Conservation (phyloP, 2,888 invertebrate species). For the Aquatica leii region DNA sequence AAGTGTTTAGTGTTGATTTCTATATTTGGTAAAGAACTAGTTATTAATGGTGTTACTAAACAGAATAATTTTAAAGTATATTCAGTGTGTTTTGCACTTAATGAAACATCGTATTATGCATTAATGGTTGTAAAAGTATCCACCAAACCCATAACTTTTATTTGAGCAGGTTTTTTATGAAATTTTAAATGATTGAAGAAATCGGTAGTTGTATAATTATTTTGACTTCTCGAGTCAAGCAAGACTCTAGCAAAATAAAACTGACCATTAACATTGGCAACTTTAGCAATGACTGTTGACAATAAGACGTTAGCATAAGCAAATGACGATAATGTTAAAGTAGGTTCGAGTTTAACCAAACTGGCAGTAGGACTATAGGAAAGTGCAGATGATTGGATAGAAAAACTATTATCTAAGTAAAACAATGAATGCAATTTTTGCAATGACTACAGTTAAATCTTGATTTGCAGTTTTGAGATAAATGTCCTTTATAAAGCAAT, state of each 20-base stretch:
- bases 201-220: too few relatives aligned
- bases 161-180: slow-evolving; percentile 5
- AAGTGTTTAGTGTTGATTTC: too few relatives aligned
- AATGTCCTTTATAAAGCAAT: slow-evolving; percentile 35
- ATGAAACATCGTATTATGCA: slow-evolving; percentile 1
- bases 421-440: slow-evolving; percentile 25
- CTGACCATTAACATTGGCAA: background rate
- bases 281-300: too few relatives aligned
- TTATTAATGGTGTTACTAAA: slow-evolving; percentile 28
- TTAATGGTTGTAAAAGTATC: slow-evolving; percentile 13
- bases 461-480: too few relatives aligned
- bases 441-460: slow-evolving; percentile 21
- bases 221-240: too few relatives aligned
- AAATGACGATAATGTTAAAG: background rate
- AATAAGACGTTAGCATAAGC: too few relatives aligned
- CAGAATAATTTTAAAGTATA: too few relatives aligned
- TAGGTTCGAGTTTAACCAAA: too few relatives aligned
- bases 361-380: too few relatives aligned
- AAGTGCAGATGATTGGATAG: background rate
- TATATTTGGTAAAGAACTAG: slow-evolving; percentile 18
- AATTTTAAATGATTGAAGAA: slow-evolving; percentile 22
- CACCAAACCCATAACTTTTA: slow-evolving; percentile 19
- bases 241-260: slow-evolving; percentile 14
- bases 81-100: too few relatives aligned
- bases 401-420: too few relatives aligned